Base-by-base conservation (phyloP, 2,888 invertebrate genomes). In the Ophioninae sp. region DNA sequence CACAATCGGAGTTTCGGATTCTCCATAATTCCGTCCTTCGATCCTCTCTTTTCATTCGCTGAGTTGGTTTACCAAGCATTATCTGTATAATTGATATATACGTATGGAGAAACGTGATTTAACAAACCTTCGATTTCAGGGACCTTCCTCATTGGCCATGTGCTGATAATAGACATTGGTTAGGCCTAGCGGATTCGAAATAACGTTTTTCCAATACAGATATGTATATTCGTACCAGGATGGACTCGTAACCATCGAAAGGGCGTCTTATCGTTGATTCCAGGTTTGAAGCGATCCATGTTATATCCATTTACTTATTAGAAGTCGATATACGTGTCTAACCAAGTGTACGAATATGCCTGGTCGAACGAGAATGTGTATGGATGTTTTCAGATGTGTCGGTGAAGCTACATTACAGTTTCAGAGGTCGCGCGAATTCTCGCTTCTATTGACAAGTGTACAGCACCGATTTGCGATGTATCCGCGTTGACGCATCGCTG, bases 371-470 rank as follows among this genome's bases (percentile, higher is more conserved):
- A 21, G 41, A 17, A 65, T 65, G 30, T 41, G 17, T 44, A 44
- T 67, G 21, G 8, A 77, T 80, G 62, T 59, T 69, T 67, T 57
- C 61, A 20, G 44, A 44, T 37, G 67, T 61, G 7, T 68, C n/a
- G 17, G 30, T 41, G 39, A 69, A 57, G 70, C 78, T 74, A 77
- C 84, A 86, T 88, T 88, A 89, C 88, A 88, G 88, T 89, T 89
- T 88, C 86, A 87, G 86, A 88, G 87, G 87, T 89, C 86, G 87
- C 88, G 87, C 86, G 87, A 81, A 85, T 82, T 73, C 83, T 81
- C 89, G 89, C 90, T 89, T 89, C 90, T 90, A 90, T 91, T 90
- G 90, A 91, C 90, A 89, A 90, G 89, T 88, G 88, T 87, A 86
- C 87, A 85, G 78, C 83, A 74, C 84, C 88, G 86, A 88, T 87